Conservation (phyloP, 53 echinoderm and acorn worm species). For the Zoroaster sp. region DNA sequence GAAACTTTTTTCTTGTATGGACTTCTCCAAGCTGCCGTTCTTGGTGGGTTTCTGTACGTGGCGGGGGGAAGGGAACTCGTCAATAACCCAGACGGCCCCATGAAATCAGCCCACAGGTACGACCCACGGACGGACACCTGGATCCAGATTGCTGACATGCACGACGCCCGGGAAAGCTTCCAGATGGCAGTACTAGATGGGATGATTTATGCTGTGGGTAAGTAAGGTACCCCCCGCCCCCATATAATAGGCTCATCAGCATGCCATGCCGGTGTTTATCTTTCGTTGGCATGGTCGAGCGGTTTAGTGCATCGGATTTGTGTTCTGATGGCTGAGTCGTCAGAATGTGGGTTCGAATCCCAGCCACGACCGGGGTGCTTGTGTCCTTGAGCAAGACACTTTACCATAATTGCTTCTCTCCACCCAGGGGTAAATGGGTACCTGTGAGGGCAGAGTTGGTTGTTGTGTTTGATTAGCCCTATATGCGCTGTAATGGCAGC, state of each 20-base stretch:
- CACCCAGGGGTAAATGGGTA: too few relatives aligned
- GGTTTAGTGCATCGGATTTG: too few relatives aligned
- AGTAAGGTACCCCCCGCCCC: not conserved
- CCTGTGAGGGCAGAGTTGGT: too few relatives aligned
- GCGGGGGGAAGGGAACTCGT: conserved; percentile 77
- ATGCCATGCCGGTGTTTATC: not conserved
- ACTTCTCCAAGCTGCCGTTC: conserved; percentile 53
- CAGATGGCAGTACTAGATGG: conserved; percentile 81
- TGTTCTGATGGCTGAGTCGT: too few relatives aligned
- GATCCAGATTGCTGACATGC: conserved; percentile 86
- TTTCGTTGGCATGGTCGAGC: too few relatives aligned
- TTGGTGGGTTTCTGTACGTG: conserved; percentile 90
- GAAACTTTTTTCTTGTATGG: too few relatives aligned
- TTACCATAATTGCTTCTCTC: too few relatives aligned
- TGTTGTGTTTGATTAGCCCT: too few relatives aligned
- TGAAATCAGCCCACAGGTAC: conserved; percentile 72
- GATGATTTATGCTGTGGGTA: conserved; percentile 91
- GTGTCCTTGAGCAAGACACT: too few relatives aligned
- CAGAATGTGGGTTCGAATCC: too few relatives aligned
- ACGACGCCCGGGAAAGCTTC: conserved; percentile 83
- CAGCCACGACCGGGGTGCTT: too few relatives aligned
- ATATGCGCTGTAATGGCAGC: too few relatives aligned
- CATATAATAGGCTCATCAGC: not conserved
- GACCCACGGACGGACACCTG: conserved; percentile 90
- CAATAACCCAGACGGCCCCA: conserved; percentile 49